Evolutionary conservation across 2,888 invertebrate genomes (phyloP).

Genomic region (Eupeodes latifasciatus): DNA sequence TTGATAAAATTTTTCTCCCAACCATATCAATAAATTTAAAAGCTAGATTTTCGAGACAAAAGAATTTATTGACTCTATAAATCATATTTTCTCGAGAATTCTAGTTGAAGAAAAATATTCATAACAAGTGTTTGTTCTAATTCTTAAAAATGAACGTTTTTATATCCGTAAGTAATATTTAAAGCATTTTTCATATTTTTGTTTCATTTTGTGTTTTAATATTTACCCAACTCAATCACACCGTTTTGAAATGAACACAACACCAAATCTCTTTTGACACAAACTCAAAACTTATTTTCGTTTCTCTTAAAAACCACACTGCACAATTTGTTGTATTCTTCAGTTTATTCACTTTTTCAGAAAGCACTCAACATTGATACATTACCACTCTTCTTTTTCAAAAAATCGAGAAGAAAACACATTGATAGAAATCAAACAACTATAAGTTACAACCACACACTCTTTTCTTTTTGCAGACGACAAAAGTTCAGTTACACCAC

Average conservation of each 20-base stretch:
- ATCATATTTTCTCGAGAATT: too few species aligned
- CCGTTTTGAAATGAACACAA: neutral
- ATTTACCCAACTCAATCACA: slow-evolving; percentile 15
- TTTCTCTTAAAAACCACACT: neutral
- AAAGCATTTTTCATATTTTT: slow-evolving; percentile 26
- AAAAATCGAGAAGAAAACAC: neutral
- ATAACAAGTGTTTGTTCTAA: neutral
- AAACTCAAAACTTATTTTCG: slow-evolving; percentile 49
- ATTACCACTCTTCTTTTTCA: neutral
- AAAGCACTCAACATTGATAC: neutral
- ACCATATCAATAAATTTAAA: too few species aligned
- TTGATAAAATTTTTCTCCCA: too few species aligned
- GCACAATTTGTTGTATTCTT: neutral
- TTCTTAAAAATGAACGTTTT: neutral
- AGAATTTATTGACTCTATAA: too few species aligned
- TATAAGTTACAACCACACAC: neutral
- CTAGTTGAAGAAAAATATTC: too few species aligned
- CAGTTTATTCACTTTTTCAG: neutral
- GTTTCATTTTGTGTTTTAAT: slow-evolving; percentile 29
- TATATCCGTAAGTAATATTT: neutral
- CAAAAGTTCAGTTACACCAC: neutral
- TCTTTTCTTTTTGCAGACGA: slow-evolving; percentile 59
- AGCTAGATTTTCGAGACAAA: too few species aligned
- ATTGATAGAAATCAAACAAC: slow-evolving; percentile 3
- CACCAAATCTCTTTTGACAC: slow-evolving; percentile 34